Evolutionary conservation across 2,797 vertebrate species (phyloP), one percentile per base, ranked within the genome.

Genomic region (Allobates femoralis): DNA sequence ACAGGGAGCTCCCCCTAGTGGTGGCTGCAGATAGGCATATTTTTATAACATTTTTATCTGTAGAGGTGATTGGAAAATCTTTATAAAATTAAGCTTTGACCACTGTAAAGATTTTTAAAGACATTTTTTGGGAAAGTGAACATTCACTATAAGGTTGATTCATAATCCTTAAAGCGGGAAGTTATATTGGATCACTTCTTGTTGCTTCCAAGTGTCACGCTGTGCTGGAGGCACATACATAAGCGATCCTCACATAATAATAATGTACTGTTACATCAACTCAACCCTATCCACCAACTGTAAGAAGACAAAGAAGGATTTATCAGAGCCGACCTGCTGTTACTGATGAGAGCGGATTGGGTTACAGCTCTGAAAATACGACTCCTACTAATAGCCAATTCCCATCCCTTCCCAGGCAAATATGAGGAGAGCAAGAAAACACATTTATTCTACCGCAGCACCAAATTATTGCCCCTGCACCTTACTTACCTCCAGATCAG

Each of bases 401-500:
- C 78, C 74, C 85, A 75, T 78, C 32, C 67, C 56, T 26, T 21
- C n/a, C 37, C 28, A 19, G 18, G 46, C 58, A 78, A 66, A 85
- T 78, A 81, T 71, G 55, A 74, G 5, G 37, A 7, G 28, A 30
- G 26, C 1, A 8, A 18, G 19, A 26, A 30, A 10, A 16, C 62
- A 5, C 30, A 15, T 4, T 4, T 18, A 15, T 23, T 51, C 58
- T 66, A 64, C 15, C 50, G 5, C 12, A 7, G 21, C 64, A 81
- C 8, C 28, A 50, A 8, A 50, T 62, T 62, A 67, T 32, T 55
- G 23, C 79, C 37, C 28, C 62, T n/a, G 26, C 37, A 55, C 58
- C 2, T 19, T 77, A 51, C 32, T 77, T 32, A 51, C 46, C 55
- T 11, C 19, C 28, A 74, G 51, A 51, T 60, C 34, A 53, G 12